Percentiles rank a stretch among this genome's conserved stretches.
phyloP scores from a whole-genome alignment of 2,888 invertebrate genomes.

The Automeris io region DNA sequence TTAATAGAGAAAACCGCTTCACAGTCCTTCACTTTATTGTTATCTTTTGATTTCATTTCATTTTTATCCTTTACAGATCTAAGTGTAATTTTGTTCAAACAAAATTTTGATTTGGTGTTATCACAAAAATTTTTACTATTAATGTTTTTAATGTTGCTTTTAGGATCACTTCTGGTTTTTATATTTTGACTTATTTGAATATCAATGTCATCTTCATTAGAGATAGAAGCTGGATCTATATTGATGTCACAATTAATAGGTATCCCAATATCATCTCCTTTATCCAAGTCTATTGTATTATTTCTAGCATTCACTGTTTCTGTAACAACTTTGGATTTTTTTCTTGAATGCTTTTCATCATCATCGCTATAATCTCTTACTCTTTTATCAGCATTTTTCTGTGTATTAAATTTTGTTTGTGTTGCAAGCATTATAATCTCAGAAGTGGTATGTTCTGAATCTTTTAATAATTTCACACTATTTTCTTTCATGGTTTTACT shows the following conservation, averaged over 20 bases:
- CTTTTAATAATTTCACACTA: constrained; percentile 36
- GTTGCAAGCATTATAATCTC: constrained; percentile 46
- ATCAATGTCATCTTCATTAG: constrained; percentile 57
- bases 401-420: constrained; percentile 26
- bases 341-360: constrained; percentile 22
- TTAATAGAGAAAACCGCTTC: constrained; percentile 57
- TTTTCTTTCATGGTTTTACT: constrained; percentile 47
- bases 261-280: constrained; percentile 35
- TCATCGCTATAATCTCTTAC: constrained; percentile 27
- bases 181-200: constrained; percentile 28
- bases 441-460: constrained; percentile 38
- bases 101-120: constrained; percentile 16
- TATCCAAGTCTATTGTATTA: constrained; percentile 6
- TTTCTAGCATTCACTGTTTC: constrained; percentile 13
- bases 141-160: not conserved
- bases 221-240: constrained; percentile 59
- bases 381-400: constrained; percentile 40
- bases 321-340: constrained; percentile 37
- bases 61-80: not conserved
- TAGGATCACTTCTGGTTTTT: constrained; percentile 12
- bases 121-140: constrained; percentile 7
- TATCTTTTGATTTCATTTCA: constrained; percentile 15
- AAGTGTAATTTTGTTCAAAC: too few species aligned
- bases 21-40: constrained; percentile 40
- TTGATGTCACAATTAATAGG: constrained; percentile 52